Evolutionary conservation across 2,888 invertebrate genomes (phyloP).

Genomic region (Lochmaea capreae): DNA sequence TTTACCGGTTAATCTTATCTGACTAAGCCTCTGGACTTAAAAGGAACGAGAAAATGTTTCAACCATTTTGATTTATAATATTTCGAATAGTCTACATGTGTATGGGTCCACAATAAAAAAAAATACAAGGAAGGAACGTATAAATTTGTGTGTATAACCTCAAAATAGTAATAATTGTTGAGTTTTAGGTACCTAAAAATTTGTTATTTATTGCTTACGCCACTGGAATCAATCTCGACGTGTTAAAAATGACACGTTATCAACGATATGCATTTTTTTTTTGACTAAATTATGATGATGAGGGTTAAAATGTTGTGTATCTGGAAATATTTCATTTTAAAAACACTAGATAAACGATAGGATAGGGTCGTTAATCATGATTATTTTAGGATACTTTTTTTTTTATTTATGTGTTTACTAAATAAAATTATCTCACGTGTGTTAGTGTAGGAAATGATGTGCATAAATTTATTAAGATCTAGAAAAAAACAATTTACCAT

Average conservation of each 20-base stretch:
- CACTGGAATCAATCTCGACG: not conserved
- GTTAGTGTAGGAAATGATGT: not conserved
- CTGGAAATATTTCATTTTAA: conserved; percentile 11
- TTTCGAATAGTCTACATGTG: not conserved
- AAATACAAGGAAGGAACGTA: too few relatives aligned
- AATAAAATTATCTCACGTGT: not conserved
- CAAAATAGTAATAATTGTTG: too few relatives aligned
- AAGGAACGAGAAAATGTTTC: not conserved
- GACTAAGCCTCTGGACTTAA: conserved; percentile 20
- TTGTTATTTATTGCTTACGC: not conserved
- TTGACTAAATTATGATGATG: conserved; percentile 19
- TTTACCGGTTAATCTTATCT: conserved; percentile 28
- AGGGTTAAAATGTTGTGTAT: conserved; percentile 6
- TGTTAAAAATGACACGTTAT: conserved; percentile 11
- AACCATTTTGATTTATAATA: not conserved
- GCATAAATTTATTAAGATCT: not conserved
- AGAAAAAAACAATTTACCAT: not conserved
- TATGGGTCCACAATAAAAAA: not conserved
- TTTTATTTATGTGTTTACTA: too few relatives aligned
- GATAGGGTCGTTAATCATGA: conserved; percentile 12
- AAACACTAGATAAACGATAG: conserved; percentile 14
- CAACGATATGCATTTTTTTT: not conserved
- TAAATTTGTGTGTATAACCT: too few relatives aligned
- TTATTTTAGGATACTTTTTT: not conserved
- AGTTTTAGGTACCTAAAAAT: too few relatives aligned